Percentiles rank a stretch among this genome's conserved stretches.
Evolutionary conservation across 2,888 invertebrate species (phyloP).

Genomic region (Shargacucullia verbasci): DNA sequence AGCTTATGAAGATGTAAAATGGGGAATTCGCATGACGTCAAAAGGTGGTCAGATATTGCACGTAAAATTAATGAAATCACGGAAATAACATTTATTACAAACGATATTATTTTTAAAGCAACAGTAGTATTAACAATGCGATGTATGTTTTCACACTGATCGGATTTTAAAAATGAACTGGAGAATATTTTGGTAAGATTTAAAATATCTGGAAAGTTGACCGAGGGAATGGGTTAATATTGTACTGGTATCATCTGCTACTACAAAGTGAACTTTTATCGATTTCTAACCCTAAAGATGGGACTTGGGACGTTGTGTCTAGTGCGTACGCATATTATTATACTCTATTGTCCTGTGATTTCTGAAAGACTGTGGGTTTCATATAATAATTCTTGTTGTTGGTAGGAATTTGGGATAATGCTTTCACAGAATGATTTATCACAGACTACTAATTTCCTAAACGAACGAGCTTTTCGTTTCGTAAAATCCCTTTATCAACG

Average conservation of each 20-base stretch:
- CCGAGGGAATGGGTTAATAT: neutral
- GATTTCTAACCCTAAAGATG: no score
- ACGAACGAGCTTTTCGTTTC: constrained; percentile 3
- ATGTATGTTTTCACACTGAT: neutral
- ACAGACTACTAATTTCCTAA: constrained; percentile 15
- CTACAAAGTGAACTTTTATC: no score
- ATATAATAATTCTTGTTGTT: no score
- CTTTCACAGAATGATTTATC: neutral
- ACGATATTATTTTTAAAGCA: constrained; percentile 5
- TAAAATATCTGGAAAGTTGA: neutral
- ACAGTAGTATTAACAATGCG: neutral
- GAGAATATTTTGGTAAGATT: constrained; percentile 2
- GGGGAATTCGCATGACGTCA: constrained; percentile 37
- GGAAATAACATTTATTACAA: constrained; percentile 4
- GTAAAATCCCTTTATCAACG: constrained; percentile 32
- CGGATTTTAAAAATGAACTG: neutral
- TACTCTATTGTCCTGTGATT: no score
- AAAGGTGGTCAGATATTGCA: constrained; percentile 32
- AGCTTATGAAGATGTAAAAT: constrained; percentile 46
- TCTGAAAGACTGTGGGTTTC: neutral
- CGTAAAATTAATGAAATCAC: constrained; percentile 23
- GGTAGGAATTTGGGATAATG: neutral
- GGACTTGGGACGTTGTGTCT: no score
- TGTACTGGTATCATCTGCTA: neutral
- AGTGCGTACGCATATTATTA: no score